A percentile compares a stretch with the other conserved stretches of the same genome.
Conservation (phyloP, 2,888 invertebrate genomes). For the Celastrina argiolus region DNA sequence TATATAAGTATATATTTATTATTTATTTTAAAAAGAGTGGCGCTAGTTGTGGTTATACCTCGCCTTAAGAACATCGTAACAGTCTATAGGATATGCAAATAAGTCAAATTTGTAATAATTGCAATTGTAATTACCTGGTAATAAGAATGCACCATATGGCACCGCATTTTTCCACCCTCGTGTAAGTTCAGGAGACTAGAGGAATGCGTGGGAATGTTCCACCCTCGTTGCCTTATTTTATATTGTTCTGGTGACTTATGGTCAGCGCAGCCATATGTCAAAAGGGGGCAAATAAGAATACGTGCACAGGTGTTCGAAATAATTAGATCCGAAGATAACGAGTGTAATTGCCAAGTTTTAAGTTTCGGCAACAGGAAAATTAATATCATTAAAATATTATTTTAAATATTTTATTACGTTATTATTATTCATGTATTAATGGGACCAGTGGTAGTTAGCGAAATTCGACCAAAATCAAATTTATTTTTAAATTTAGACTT, state of each 20-base stretch:
- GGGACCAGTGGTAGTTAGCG: no score
- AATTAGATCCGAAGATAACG: neutral
- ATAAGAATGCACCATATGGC: slow-evolving; percentile 54
- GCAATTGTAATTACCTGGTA: slow-evolving; percentile 33
- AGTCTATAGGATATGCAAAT: no score
- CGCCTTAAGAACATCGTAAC: no score
- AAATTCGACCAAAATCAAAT: no score
- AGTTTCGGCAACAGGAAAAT: neutral
- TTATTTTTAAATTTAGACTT: no score
- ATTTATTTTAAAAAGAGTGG: no score
- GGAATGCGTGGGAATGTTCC: slow-evolving; percentile 70
- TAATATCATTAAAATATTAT: no score
- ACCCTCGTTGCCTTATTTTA: slow-evolving; percentile 53
- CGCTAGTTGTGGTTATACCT: no score
- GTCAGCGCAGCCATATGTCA: slow-evolving; percentile 61
- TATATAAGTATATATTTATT: no score
- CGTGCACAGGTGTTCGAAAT: slow-evolving; percentile 30
- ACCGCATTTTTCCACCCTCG: slow-evolving; percentile 40
- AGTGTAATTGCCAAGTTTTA: neutral
- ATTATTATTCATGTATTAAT: no score
- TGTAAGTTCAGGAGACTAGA: slow-evolving; percentile 44
- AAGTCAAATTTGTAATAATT: neutral
- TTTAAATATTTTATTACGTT: no score
- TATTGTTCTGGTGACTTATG: slow-evolving; percentile 70
- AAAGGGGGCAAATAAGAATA: slow-evolving; percentile 35